Conservation (phyloP, 2,888 invertebrate genomes). For the Epistrophe grossulariae region DNA sequence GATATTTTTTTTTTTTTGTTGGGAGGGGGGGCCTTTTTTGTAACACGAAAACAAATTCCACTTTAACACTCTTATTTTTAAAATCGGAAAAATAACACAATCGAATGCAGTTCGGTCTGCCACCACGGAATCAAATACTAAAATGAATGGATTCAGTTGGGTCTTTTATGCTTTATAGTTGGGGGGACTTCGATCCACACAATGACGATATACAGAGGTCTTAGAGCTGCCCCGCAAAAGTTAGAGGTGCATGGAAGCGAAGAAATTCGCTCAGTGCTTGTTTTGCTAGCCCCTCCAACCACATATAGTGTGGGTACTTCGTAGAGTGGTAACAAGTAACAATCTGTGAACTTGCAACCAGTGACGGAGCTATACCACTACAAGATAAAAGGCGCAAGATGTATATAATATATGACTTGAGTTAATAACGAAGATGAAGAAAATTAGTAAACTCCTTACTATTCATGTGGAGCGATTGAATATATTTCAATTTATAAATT, state of each 20-base stretch:
- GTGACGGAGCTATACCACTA: slow-evolving; percentile 6
- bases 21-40: not conserved
- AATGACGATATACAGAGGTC: slow-evolving; percentile 24
- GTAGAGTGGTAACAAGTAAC: slow-evolving; percentile 61
- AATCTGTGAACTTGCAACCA: slow-evolving; percentile 63
- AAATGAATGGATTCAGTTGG: slow-evolving; percentile 72
- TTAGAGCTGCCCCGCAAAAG: slow-evolving; percentile 69
- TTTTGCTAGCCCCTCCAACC: slow-evolving; percentile 55
- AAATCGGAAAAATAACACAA: slow-evolving; percentile 37
- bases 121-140: slow-evolving; percentile 73
- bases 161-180: slow-evolving; percentile 76
- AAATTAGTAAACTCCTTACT: too few species aligned
- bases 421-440: too few species aligned
- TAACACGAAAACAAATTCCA: slow-evolving; percentile 60
- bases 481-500: too few species aligned
- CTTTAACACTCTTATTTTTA: slow-evolving; percentile 37
- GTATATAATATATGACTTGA: not conserved
- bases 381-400: slow-evolving; percentile 2
- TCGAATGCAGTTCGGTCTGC: slow-evolving; percentile 71
- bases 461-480: too few species aligned
- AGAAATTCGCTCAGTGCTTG: slow-evolving; percentile 71
- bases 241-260: slow-evolving; percentile 74
- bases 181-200: slow-evolving; percentile 41
- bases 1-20: not conserved
- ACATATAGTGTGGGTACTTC: slow-evolving; percentile 28